Evolutionary conservation across 92 coral and sea anemone species (phyloP), one percentile per base, ranked within the genome.

Genomic region (Actinernus sp.): DNA sequence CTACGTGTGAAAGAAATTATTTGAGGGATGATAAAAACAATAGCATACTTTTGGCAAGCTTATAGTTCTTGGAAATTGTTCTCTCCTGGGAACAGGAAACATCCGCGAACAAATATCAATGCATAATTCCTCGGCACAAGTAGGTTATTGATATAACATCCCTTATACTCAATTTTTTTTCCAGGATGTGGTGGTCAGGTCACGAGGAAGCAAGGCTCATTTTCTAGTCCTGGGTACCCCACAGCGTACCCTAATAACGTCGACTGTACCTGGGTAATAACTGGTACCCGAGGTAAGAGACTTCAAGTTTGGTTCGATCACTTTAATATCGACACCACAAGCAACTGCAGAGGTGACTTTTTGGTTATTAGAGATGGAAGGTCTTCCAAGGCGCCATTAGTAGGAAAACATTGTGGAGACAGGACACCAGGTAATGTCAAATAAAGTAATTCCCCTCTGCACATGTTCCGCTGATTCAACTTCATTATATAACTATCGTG

Each of bases 221-320:
- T 93, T 27, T 51, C 59, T 3, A 86, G 92, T 26, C 98, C 97
- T 13, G 61, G 49, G 18, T 87, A 55, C 67, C 93, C 94, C 2
- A 48, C 71, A 20, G 55, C 56, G 22, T 93, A 90, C 60, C 74
- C 88, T 0, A 17, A 72, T 11, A 71, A 65, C 38, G 28, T 71
- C 14, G 81, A 79, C 58, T 93, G 98, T 40, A 72, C 73, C 41
- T 93, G 98, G 98, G 84, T 74, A 23, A 93, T 93, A 61, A 58
- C 75, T 0, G 97, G 84, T 10, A 66, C 46, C 0, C 2, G 21
- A 12, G 91, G 85, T 9, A 84, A 81, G n/a, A 59, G 66, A n/a
- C 50, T 93, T 17, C 78, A 83, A 38, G 56, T 93, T 43, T 83
- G 48, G 54, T 86, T 93, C 51, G 82, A 73, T 25, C 65, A 49